Evolutionary conservation across 1,140 invertebrate genomes (phyloP).

Genomic region (Neotoxoptera formosana): DNA sequence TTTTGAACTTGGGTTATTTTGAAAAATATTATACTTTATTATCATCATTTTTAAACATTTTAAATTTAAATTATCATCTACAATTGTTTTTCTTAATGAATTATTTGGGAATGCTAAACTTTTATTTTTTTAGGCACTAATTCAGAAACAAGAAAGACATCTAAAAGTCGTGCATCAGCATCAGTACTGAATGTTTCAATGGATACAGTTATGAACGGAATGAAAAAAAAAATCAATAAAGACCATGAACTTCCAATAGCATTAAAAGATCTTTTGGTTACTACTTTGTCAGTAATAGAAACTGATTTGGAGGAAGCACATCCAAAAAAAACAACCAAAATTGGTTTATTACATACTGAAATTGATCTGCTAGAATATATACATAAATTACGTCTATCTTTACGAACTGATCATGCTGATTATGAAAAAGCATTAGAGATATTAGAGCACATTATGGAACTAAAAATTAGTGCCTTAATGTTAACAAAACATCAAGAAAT

Average conservation of each 20-base stretch:
- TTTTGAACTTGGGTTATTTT: neutral
- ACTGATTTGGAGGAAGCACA: neutral
- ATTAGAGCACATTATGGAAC: constrained; percentile 70
- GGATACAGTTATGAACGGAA: neutral
- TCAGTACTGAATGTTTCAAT: neutral
- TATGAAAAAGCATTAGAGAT: constrained; percentile 70
- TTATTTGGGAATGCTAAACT: no score
- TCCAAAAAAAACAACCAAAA: constrained; percentile 41
- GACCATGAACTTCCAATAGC: neutral
- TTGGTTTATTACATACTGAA: constrained; percentile 66
- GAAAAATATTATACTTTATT: neutral
- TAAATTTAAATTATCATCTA: neutral
- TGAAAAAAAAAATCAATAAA: neutral
- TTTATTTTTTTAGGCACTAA: neutral
- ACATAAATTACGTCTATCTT: constrained; percentile 74
- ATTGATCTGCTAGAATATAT: constrained; percentile 77
- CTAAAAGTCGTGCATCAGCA: neutral
- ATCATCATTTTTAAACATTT: neutral
- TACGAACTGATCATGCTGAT: constrained; percentile 73
- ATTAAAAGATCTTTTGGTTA: constrained; percentile 12
- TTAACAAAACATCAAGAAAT: constrained; percentile 85
- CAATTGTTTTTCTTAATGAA: no score
- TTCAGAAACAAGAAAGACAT: neutral
- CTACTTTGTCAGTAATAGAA: neutral
- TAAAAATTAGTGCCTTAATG: constrained; percentile 79